Conservation (phyloP, 2,797 vertebrate species). For the Cirrhinus mrigala region DNA sequence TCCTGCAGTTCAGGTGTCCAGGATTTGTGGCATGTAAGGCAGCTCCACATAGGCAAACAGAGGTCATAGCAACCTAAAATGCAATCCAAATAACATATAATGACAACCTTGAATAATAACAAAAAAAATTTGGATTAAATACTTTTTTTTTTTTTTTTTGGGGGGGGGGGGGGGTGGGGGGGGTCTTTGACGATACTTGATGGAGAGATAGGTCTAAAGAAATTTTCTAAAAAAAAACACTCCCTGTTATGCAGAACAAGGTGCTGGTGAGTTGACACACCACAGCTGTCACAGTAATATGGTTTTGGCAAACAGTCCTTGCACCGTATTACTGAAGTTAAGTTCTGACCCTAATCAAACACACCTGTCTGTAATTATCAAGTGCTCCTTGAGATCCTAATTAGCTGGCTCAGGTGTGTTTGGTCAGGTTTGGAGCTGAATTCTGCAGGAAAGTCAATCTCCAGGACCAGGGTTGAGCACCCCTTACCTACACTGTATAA, state of each 20-base stretch:
- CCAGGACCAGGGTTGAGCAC: neutral
- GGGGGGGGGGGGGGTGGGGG: no score
- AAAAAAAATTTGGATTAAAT: neutral
- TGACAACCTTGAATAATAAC: neutral
- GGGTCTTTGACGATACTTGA: slow-evolving; percentile 9
- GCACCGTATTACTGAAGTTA: neutral
- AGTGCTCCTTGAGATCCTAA: no score
- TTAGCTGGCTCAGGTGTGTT: no score
- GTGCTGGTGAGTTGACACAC: slow-evolving; percentile 2
- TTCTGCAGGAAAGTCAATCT: no score
- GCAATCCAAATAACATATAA: slow-evolving; percentile 6
- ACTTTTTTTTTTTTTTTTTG: neutral
- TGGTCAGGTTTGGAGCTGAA: no score
- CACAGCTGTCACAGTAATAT: slow-evolving; percentile 9
- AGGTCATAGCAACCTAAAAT: slow-evolving; percentile 30
- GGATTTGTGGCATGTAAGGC: slow-evolving; percentile 5
- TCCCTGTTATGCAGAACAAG: slow-evolving; percentile 34
- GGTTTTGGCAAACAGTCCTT: slow-evolving; percentile 30
- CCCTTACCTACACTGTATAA: neutral
- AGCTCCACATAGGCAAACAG: slow-evolving; percentile 14
- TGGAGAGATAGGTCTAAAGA: slow-evolving; percentile 19
- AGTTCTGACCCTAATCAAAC: no score
- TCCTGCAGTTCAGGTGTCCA: slow-evolving; percentile 33
- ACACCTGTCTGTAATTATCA: no score
- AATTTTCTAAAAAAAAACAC: slow-evolving; percentile 9